A percentile compares a stretch with the other conserved stretches of the same genome.
phyloP scores from a whole-genome alignment of 1,140 invertebrate species.

The Eulimnadia texana region DNA sequence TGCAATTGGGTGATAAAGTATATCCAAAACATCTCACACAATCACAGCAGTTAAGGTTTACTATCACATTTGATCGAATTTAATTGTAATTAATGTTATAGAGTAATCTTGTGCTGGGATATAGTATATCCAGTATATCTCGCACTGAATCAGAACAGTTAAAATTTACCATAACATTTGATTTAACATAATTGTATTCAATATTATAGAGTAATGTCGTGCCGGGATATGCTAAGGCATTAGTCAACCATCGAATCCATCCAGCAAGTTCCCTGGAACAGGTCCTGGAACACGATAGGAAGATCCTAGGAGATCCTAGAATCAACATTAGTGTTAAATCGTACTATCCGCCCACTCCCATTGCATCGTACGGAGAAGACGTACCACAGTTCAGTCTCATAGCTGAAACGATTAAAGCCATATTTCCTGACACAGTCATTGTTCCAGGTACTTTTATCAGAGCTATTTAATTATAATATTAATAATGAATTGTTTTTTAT shows the following conservation, averaged over 20 bases:
- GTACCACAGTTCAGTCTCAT: conserved; percentile 34
- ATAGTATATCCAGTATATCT: neutral
- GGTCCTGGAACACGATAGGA: conserved; percentile 34
- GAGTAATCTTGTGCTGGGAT: neutral
- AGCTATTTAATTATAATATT: neutral
- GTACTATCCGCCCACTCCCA: conserved; percentile 30
- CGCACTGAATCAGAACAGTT: no score
- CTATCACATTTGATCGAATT: neutral
- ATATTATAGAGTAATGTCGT: conserved; percentile 38
- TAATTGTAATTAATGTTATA: neutral
- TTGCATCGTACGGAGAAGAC: conserved; percentile 32
- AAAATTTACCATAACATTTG: neutral
- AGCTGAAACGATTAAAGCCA: conserved; percentile 32
- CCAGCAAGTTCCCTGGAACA: conserved; percentile 34
- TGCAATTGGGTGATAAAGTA: neutral
- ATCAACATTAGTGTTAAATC: conserved; percentile 29
- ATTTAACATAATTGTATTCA: neutral
- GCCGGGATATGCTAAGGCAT: conserved; percentile 34
- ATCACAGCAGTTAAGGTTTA: neutral
- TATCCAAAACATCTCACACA: no score
- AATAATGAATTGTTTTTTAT: conserved; percentile 11
- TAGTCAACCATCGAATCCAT: conserved; percentile 41
- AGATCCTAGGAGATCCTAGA: conserved; percentile 33
- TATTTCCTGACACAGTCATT: conserved; percentile 32
- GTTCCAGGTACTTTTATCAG: conserved; percentile 30